These are phyloP conservation scores for Tillus elongatus DNA, from an alignment of 2,888 invertebrate species.

Conservation along the genomic window DNA sequence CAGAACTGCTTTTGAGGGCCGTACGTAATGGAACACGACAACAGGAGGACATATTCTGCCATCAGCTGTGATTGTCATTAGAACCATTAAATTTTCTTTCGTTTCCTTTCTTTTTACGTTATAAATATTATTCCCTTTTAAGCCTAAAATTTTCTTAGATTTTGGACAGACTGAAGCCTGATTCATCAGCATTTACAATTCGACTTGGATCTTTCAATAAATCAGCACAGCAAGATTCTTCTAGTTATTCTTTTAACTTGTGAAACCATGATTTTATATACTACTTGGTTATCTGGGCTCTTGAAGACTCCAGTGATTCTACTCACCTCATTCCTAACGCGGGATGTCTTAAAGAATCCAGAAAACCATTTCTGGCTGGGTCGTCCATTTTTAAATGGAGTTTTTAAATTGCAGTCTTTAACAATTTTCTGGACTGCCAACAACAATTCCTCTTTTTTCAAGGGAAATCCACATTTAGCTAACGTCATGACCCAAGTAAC, in stretches of 20 bases:
- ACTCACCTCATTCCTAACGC: not conserved
- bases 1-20: conserved; percentile 10
- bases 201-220: not conserved
- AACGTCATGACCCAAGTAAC: not conserved
- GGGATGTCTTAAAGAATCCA: conserved; percentile 1
- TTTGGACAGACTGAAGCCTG: conserved; percentile 2
- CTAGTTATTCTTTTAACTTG: not conserved
- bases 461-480: conserved; percentile 5
- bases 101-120: not conserved
- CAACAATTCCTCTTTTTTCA: conserved; percentile 3
- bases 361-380: conserved; percentile 3
- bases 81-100: conserved; percentile 23
- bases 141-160: not conserved
- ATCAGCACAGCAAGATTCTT: not conserved
- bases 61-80: conserved; percentile 28
- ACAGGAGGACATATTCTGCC: conserved; percentile 23
- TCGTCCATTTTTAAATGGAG: conserved; percentile 3
- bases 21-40: conserved; percentile 14
- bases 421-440: not conserved
- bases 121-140: not conserved
- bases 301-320: not conserved
- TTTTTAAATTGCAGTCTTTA: conserved; percentile 2
- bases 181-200: not conserved
- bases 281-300: not conserved
- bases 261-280: not conserved